These are phyloP conservation scores for Charaxes varanes DNA, from an alignment of 1,140 invertebrate species.

Conservation along the genomic window DNA sequence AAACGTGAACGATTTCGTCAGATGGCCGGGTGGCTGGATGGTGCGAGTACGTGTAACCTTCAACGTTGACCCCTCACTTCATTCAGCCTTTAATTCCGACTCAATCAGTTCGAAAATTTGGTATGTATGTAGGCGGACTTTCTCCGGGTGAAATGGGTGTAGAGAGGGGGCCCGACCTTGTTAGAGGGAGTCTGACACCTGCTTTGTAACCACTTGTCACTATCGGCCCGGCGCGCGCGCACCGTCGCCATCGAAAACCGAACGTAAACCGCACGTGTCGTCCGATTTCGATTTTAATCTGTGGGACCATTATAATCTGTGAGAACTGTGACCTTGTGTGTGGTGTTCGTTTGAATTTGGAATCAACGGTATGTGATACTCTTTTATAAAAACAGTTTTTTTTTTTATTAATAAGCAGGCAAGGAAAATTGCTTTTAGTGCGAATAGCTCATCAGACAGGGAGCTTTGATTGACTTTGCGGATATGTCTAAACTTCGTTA, in stretches of 20 bases:
- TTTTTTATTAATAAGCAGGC: too few species aligned
- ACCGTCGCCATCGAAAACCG: conserved; percentile 36
- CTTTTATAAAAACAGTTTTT: conserved; percentile 1
- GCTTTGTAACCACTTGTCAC: conserved; percentile 60
- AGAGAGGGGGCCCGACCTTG: conserved; percentile 62
- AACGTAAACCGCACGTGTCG: conserved; percentile 41
- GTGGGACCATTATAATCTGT: conserved; percentile 41
- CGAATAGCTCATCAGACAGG: too few species aligned
- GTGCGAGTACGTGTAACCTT: conserved; percentile 29
- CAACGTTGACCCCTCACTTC: conserved; percentile 42
- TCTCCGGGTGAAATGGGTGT: conserved; percentile 67
- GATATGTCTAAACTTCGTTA: too few species aligned
- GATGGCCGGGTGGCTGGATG: conserved; percentile 5
- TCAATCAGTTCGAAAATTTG: conserved; percentile 70
- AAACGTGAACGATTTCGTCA: conserved; percentile 2
- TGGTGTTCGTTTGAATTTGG: conserved; percentile 27
- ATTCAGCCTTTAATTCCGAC: conserved; percentile 59
- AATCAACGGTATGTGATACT: conserved; percentile 32
- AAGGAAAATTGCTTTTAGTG: too few species aligned
- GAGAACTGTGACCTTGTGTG: conserved; percentile 59
- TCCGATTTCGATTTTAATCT: conserved; percentile 26
- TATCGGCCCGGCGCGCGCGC: conserved; percentile 53
- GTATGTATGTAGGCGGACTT: conserved; percentile 73
- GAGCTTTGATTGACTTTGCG: too few species aligned
- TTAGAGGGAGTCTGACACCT: conserved; percentile 70